Evolutionary conservation across 1,140 invertebrate genomes (phyloP).

Genomic region (Stegodyphus mimosarum): DNA sequence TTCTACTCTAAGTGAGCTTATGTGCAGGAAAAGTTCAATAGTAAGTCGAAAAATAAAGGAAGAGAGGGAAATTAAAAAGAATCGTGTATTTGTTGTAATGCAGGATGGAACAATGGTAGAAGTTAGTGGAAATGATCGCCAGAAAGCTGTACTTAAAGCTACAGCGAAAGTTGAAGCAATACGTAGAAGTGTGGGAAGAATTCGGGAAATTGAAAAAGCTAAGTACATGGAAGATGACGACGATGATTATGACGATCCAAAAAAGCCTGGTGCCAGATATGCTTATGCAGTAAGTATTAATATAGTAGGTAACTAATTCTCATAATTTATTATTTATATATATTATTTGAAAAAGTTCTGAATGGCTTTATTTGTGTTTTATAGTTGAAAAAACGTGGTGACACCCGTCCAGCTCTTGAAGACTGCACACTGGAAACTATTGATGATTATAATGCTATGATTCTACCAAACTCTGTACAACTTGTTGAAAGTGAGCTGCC

Average conservation of each 20-base stretch:
- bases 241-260: conserved; percentile 52
- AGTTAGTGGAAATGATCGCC: conserved; percentile 59
- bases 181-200: conserved; percentile 45
- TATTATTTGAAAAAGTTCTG: background rate
- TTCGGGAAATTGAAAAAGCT: conserved; percentile 55
- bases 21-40: conserved; percentile 56
- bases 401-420: conserved; percentile 56
- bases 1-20: conserved; percentile 46
- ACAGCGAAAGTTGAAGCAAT: conserved; percentile 61
- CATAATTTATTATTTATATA: background rate
- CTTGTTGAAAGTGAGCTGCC: conserved; percentile 65
- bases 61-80: conserved; percentile 57
- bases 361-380: background rate
- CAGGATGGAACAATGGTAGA: conserved; percentile 62
- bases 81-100: conserved; percentile 63
- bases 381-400: conserved; percentile 50
- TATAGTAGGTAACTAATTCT: background rate
- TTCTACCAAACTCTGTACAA: conserved; percentile 64
- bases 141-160: conserved; percentile 60
- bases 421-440: conserved; percentile 62
- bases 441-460: conserved; percentile 59
- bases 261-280: conserved; percentile 50
- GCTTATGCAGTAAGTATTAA: conserved; percentile 37
- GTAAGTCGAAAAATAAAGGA: conserved; percentile 54
- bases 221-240: conserved; percentile 57